Evolutionary conservation across 2,797 vertebrate genomes (phyloP).

Genomic region (Siniperca undulata): DNA sequence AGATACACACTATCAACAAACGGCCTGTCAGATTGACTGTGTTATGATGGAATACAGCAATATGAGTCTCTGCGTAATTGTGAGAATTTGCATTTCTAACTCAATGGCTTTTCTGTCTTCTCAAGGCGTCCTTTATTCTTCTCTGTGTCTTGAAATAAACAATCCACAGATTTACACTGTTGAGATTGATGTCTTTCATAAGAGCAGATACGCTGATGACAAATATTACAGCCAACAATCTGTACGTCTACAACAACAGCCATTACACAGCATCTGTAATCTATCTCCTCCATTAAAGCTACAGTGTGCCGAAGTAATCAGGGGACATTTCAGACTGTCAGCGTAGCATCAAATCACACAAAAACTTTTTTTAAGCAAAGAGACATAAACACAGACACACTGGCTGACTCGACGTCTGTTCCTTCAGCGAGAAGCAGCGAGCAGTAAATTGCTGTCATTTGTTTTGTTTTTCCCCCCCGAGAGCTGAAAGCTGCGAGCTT

Average conservation of each 20-base stretch:
- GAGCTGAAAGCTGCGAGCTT: background rate
- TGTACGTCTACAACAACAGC: constrained; percentile 17
- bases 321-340: constrained; percentile 21
- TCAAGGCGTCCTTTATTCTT: constrained; percentile 48
- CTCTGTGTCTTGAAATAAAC: constrained; percentile 33
- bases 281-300: constrained; percentile 2
- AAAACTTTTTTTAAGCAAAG: background rate
- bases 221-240: constrained; percentile 31
- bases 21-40: constrained; percentile 15
- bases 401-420: constrained; percentile 13
- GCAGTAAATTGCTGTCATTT: constrained; percentile 49
- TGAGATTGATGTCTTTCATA: constrained; percentile 64
- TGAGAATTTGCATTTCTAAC: constrained; percentile 63
- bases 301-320: background rate
- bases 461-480: constrained; percentile 42
- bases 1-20: constrained; percentile 19
- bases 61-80: constrained; percentile 43
- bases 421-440: background rate
- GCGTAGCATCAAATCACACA: constrained; percentile 2
- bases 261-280: constrained; percentile 19
- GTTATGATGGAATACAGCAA: constrained; percentile 61
- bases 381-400: background rate
- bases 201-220: constrained; percentile 39
- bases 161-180: constrained; percentile 17
- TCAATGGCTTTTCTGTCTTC: constrained; percentile 44